phyloP scores from a whole-genome alignment of 2,113 vertebrate genomes.

The Platichthys stellatus region DNA sequence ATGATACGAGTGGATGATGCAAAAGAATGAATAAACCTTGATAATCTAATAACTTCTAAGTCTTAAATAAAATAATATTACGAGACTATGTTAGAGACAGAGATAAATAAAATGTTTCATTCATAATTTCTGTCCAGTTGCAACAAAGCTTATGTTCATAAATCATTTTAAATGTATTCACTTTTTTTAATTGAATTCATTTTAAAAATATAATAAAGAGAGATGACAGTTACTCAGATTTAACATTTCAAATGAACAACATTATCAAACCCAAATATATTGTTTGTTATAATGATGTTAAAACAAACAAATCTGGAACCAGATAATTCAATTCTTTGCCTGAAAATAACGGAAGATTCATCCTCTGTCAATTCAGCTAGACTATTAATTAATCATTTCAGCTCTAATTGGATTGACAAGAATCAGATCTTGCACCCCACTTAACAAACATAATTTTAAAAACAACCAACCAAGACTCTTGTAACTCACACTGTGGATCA shows the following conservation, averaged over 20 bases:
- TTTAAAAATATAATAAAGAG: background rate
- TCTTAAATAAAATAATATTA: background rate
- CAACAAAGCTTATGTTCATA: background rate
- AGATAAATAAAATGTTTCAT: background rate
- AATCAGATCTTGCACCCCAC: background rate
- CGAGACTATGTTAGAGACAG: background rate
- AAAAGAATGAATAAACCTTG: background rate
- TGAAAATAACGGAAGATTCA: background rate
- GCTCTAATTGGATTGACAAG: background rate
- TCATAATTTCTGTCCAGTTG: background rate
- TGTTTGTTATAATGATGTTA: background rate
- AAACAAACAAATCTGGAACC: background rate
- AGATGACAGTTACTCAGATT: background rate
- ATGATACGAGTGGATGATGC: too few relatives aligned
- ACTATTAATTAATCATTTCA: background rate
- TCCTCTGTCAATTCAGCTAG: background rate
- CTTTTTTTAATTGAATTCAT: background rate
- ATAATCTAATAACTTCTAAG: background rate
- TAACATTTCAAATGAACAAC: background rate
- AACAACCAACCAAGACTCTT: background rate
- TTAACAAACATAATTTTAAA: background rate
- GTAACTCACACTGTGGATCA: too few relatives aligned
- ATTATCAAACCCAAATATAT: background rate
- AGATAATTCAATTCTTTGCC: background rate
- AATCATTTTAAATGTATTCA: too few relatives aligned